Evolutionary conservation across 2,888 invertebrate species (phyloP).

Genomic region (Limenitis camilla): DNA sequence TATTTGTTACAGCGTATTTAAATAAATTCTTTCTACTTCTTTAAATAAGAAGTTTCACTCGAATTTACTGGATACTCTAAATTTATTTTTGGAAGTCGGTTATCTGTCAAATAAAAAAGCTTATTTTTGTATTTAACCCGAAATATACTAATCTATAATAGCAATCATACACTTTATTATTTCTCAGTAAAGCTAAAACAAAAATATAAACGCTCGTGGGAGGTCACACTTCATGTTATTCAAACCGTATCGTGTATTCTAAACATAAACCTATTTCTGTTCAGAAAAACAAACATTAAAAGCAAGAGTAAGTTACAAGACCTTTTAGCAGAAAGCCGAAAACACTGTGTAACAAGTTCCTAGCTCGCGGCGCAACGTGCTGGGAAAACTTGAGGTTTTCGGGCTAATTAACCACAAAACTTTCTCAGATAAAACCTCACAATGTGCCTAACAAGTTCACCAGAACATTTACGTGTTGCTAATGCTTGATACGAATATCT

Average conservation of each 20-base stretch:
- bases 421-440: constrained; percentile 49
- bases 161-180: too few relatives aligned
- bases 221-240: not conserved
- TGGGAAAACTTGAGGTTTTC: constrained; percentile 53
- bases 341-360: constrained; percentile 48
- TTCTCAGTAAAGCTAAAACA: too few relatives aligned
- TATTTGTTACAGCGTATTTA: too few relatives aligned
- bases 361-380: constrained; percentile 53
- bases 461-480: constrained; percentile 30
- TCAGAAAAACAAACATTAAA: not conserved
- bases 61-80: too few relatives aligned
- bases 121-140: too few relatives aligned
- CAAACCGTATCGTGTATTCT: not conserved
- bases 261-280: not conserved
- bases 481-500: constrained; percentile 5
- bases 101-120: too few relatives aligned
- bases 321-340: constrained; percentile 31
- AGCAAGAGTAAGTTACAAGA: constrained; percentile 15
- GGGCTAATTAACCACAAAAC: constrained; percentile 59
- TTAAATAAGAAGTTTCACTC: too few relatives aligned
- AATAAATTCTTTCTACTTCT: too few relatives aligned
- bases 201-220: too few relatives aligned
- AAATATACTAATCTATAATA: too few relatives aligned
- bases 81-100: too few relatives aligned
- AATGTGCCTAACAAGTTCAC: constrained; percentile 35